Percentiles rank a stretch among this genome's conserved stretches.
Conservation (phyloP, 2,113 vertebrate species). For the Pipa parva region DNA sequence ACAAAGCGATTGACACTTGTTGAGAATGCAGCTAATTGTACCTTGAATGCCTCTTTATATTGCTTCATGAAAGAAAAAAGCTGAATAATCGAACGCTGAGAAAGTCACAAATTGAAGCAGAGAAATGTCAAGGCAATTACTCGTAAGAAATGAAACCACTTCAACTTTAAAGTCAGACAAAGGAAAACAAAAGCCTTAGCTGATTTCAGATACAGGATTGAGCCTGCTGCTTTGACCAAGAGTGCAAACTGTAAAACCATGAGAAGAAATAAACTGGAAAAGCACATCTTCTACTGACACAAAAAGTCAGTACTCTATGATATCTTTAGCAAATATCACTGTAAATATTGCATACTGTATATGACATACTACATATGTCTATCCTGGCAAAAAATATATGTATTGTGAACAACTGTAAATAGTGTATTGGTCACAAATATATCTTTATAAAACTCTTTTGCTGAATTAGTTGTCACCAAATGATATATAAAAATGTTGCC, state of each 20-base stretch:
- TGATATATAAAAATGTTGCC: too few species aligned
- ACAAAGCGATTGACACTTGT: not conserved
- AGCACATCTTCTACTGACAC: not conserved
- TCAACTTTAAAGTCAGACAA: conserved; percentile 19
- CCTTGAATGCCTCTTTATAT: conserved; percentile 11
- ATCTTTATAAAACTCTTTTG: too few species aligned
- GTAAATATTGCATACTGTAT: too few species aligned
- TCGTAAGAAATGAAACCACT: conserved; percentile 28
- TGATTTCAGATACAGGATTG: conserved; percentile 13
- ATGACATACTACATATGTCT: too few species aligned
- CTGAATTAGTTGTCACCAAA: too few species aligned
- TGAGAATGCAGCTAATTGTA: conserved; percentile 19
- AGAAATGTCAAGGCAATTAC: conserved; percentile 33
- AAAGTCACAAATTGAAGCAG: conserved; percentile 17
- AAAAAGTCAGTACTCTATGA: too few species aligned
- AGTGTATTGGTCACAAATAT: too few species aligned
- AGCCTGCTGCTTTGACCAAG: conserved; percentile 17
- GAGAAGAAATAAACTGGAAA: not conserved
- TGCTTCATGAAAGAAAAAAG: conserved; percentile 24
- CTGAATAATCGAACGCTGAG: conserved; percentile 21
- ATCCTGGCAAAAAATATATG: too few species aligned
- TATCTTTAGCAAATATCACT: too few species aligned
- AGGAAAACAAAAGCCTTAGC: conserved; percentile 5
- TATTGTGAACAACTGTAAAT: too few species aligned
- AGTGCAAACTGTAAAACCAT: not conserved